Conservation (phyloP, 92 coral and sea anemone genomes). For the Micromussa lordhowensis region DNA sequence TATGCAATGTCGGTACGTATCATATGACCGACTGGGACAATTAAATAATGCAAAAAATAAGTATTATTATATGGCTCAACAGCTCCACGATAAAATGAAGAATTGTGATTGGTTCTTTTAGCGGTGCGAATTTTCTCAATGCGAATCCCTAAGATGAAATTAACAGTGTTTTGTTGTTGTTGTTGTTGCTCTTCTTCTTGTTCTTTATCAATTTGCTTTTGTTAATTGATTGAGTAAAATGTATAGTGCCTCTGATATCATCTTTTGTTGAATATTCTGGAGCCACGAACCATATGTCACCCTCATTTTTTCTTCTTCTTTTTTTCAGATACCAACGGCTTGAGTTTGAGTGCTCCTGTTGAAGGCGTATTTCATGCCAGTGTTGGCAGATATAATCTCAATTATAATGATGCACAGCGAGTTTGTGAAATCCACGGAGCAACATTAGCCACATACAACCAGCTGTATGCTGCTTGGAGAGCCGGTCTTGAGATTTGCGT, state of each 20-base stretch:
- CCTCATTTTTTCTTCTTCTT: background rate
- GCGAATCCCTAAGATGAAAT: too few relatives aligned
- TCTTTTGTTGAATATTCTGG: too few relatives aligned
- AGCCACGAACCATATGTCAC: too few relatives aligned
- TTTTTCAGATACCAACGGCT: background rate
- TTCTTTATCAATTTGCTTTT: too few relatives aligned
- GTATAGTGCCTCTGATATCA: too few relatives aligned
- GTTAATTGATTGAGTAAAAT: too few relatives aligned
- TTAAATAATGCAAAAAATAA: background rate
- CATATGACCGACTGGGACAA: background rate
- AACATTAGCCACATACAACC: conserved; percentile 9
- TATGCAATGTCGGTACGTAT: conserved; percentile 1
- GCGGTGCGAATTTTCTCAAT: too few relatives aligned
- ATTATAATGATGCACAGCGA: conserved; percentile 10
- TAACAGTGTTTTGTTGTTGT: too few relatives aligned
- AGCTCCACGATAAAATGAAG: too few relatives aligned
- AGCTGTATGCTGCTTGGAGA: background rate
- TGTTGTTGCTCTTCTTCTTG: too few relatives aligned
- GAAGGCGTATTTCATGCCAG: background rate
- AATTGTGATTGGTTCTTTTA: too few relatives aligned
- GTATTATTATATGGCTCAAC: too few relatives aligned
- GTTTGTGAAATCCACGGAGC: conserved; percentile 15
- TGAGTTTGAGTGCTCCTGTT: background rate
- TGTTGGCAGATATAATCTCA: background rate
- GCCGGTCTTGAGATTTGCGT: background rate